Conservation (phyloP, 2,113 vertebrate species). For the Pycnonotus jocosus region DNA sequence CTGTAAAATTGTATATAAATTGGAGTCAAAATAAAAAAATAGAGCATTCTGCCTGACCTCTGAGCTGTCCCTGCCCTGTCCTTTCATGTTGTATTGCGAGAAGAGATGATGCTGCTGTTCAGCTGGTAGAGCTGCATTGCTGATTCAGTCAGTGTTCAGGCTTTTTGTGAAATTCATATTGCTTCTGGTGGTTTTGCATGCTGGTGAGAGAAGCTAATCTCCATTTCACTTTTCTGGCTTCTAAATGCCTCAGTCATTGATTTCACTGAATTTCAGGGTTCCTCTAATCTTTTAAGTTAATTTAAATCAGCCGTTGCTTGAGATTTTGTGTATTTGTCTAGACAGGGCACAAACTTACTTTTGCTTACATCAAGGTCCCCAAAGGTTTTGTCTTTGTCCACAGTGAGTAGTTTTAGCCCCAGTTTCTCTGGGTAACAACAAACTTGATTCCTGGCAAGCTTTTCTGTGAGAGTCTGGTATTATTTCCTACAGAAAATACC, state of each 20-base stretch:
- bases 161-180: background rate
- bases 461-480: background rate
- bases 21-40: too few species aligned
- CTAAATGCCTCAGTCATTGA: accelerated
- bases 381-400: background rate
- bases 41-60: too few species aligned
- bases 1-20: too few species aligned
- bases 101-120: background rate
- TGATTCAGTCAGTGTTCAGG: background rate
- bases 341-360: background rate
- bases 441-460: background rate
- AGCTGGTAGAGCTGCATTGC: background rate
- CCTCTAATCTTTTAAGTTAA: background rate
- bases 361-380: background rate
- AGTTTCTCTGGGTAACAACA: background rate
- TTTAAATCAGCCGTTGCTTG: background rate
- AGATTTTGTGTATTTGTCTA: background rate
- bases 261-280: background rate
- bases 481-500: background rate
- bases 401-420: background rate
- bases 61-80: too few species aligned
- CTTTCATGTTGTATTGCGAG: too few species aligned
- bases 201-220: background rate
- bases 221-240: background rate
- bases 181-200: background rate